phyloP scores from a whole-genome alignment of 2,888 invertebrate genomes.

The Drosophila prostipennis region DNA sequence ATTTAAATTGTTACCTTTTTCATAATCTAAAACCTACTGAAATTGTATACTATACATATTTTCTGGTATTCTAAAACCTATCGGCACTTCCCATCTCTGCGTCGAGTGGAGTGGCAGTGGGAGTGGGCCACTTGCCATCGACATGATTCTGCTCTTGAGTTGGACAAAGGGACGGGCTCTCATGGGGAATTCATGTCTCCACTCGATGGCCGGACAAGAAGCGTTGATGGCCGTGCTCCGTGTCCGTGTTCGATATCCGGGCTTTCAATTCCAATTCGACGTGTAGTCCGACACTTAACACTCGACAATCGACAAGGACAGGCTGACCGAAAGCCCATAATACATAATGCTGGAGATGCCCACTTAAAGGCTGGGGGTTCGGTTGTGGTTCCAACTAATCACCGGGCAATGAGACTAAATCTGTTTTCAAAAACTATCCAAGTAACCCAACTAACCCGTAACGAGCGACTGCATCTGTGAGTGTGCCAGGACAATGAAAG shows the following conservation, averaged over 20 bases:
- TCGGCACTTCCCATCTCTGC: conserved; percentile 1
- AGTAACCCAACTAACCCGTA: conserved; percentile 18
- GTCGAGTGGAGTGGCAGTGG: not conserved
- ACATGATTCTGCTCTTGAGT: conserved; percentile 38
- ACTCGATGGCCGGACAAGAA: conserved; percentile 36
- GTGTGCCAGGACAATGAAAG: conserved; percentile 22
- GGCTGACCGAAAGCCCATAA: conserved; percentile 32
- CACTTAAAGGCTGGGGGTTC: conserved; percentile 1
- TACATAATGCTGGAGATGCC: conserved; percentile 9
- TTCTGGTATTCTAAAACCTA: too few relatives aligned
- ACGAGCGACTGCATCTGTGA: conserved; percentile 9
- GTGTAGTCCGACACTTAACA: conserved; percentile 34
- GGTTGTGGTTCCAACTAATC: conserved; percentile 50
- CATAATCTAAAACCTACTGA: too few relatives aligned
- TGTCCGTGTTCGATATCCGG: conserved; percentile 16
- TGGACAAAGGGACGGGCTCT: conserved; percentile 16
- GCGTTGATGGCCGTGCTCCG: conserved; percentile 20
- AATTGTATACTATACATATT: too few relatives aligned
- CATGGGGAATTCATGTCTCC: conserved; percentile 41
- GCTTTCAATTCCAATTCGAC: conserved; percentile 33
- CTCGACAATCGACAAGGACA: conserved; percentile 21
- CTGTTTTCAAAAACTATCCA: conserved; percentile 48
- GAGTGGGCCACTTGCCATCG: conserved; percentile 20
- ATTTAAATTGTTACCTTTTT: too few relatives aligned
- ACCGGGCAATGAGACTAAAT: conserved; percentile 43